A percentile compares a stretch with the other conserved stretches of the same genome.
phyloP scores from a whole-genome alignment of 2,888 invertebrate species.

The Eupithecia inturbata region DNA sequence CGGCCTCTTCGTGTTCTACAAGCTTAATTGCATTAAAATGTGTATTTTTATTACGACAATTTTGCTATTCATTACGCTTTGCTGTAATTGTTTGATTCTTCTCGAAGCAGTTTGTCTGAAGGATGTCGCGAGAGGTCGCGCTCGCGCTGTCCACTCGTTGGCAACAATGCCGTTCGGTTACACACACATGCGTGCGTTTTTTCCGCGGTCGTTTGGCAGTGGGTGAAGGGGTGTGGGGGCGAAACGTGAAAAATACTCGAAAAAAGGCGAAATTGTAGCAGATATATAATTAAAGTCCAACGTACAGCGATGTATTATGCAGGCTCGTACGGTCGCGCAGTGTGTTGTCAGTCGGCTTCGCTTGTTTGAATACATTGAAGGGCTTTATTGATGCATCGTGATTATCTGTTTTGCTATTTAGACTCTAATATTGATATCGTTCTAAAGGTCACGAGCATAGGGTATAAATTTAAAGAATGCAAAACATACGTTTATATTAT shows the following conservation, averaged over 20 bases:
- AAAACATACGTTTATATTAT: background rate
- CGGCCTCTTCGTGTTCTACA: constrained; percentile 74
- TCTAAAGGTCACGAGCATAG: background rate
- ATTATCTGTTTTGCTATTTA: constrained; percentile 18
- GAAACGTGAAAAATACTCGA: constrained; percentile 85
- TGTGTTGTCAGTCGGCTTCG: constrained; percentile 27
- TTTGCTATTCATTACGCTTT: constrained; percentile 55
- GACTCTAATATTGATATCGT: constrained; percentile 21
- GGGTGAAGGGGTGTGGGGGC: constrained; percentile 71
- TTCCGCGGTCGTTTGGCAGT: constrained; percentile 72
- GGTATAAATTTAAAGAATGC: background rate
- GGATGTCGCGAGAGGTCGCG: constrained; percentile 16
- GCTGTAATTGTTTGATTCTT: constrained; percentile 37
- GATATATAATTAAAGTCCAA: constrained; percentile 84
- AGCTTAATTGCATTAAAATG: constrained; percentile 79
- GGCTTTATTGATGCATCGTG: constrained; percentile 29
- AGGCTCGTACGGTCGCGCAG: constrained; percentile 71
- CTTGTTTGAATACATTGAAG: constrained; percentile 40
- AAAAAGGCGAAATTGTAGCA: constrained; percentile 85
- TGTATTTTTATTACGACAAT: constrained; percentile 63
- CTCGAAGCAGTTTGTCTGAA: constrained; percentile 14
- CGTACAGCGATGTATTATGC: constrained; percentile 83
- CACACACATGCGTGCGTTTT: constrained; percentile 75
- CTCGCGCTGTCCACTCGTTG: background rate
- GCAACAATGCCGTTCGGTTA: constrained; percentile 46